Base-by-base conservation (phyloP, 2,797 vertebrate species). In the Neosalanx taihuensis region DNA sequence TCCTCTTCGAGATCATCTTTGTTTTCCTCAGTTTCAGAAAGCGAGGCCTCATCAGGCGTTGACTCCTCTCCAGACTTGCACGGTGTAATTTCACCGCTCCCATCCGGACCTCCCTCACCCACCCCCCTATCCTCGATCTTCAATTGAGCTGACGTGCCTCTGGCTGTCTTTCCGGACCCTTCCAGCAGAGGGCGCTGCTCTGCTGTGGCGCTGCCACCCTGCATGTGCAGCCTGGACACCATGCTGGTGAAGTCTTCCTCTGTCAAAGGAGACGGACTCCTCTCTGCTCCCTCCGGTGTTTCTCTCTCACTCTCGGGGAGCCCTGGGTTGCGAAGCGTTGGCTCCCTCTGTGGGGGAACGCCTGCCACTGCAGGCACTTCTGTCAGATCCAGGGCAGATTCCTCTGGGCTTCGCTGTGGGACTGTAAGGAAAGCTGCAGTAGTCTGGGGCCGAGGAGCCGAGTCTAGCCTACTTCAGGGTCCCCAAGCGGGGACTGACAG, bases 401-500 rank as follows among this genome's bases (percentile, higher is more conserved):
- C 87, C 68, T 88, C 88, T 26, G 91, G 91, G 82, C 93, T 91
- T 90, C 90, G 92, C 92, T 90, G 93, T 90, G 85, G 91, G 88
- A 93, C 96, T 97, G 95, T 73, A 95, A 95, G 91, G 91, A 93
- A 94, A 91, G 92, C 94, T 94, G 80, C 81, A 87, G 81, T 85
- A 80, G 81, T 82, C 79, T 82, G 79, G 65, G 73, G 15, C 67
- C 33, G 56, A 72, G 76, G 56, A 72, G 76, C 80, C 79, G 86
- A 2, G 51, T 53, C 2, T 49, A 79, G 67, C 76, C 76, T 26
- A 79, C 76, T 60, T 72, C 85, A 82, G 83, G 88, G 81, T 86
- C 87, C 79, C 85, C 86, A 89, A 90, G 85, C 86, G 77, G 18
- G 20, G 85, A 81, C 84, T 81, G 79, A 83, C 89, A 89, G 80